A percentile compares a stretch with the other conserved stretches of the same genome.
Evolutionary conservation across 2,113 vertebrate species (phyloP).

Genomic region (Strix aluco): DNA sequence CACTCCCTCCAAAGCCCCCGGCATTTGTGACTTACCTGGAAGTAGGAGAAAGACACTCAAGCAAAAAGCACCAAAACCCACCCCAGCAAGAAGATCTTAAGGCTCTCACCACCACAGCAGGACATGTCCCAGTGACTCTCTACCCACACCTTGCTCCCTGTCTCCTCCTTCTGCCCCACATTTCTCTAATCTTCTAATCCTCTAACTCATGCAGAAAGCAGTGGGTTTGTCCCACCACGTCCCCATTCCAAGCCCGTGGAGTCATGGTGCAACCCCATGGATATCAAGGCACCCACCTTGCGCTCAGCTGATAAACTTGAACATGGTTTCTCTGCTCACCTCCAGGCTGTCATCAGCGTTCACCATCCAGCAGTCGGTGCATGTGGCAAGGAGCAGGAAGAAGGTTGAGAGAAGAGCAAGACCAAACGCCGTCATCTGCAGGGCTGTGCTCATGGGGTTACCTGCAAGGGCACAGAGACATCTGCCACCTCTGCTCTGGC

Average conservation of each 20-base stretch:
- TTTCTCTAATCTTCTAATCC: background rate
- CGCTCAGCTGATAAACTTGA: background rate
- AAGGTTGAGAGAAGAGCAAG: slow-evolving; percentile 66
- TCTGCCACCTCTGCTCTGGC: background rate
- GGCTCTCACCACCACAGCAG: background rate
- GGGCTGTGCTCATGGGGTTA: slow-evolving; percentile 39
- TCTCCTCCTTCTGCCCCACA: background rate
- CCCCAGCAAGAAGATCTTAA: background rate
- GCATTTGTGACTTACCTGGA: slow-evolving; percentile 77
- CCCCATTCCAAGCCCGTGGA: background rate
- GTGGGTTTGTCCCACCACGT: background rate
- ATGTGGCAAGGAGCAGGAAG: slow-evolving; percentile 72
- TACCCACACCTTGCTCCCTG: background rate
- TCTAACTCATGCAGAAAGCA: background rate
- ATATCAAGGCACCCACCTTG: background rate
- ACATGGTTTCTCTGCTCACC: slow-evolving; percentile 48
- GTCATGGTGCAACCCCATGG: background rate
- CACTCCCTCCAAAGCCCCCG: slow-evolving; percentile 78
- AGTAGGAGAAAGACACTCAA: background rate
- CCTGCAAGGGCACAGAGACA: background rate
- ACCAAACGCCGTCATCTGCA: slow-evolving; percentile 52
- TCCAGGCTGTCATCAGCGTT: slow-evolving; percentile 78
- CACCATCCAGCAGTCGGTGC: slow-evolving; percentile 80
- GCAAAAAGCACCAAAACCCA: background rate
- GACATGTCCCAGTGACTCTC: background rate